Base-by-base conservation (phyloP, 23 tunicate genomes). In the Clavelina lepadiformis region DNA sequence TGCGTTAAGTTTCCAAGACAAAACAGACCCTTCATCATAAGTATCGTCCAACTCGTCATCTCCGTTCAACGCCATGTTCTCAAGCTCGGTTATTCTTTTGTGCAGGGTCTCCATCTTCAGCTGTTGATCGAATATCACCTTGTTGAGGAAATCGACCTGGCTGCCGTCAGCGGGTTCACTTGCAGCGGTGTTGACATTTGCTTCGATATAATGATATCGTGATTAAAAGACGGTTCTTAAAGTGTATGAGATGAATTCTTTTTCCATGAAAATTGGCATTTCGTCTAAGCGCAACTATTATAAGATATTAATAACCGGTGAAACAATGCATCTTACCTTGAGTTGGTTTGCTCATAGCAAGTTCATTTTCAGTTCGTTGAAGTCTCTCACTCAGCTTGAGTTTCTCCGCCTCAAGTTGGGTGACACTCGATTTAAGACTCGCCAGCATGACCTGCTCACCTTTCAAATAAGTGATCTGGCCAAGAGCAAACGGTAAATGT, bases 121-220 rank as follows among this genome's bases (percentile, higher is more conserved):
- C 53, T 92, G 98, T 38, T 92, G 98, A 36, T 82, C 82, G 7
- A 67, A 82, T 30, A 92, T 92, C n/a, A 92, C 91, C 19, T 71
- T 71, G 81, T 92, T 92, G 6, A 92, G 72, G 73, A 92, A 92
- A 22, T 83, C 86, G 50, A 47, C 66, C 21, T 76, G 85, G 11
- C 75, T 68, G 5, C 51, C 58, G 1, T 34, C 4, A 32, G 31
- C 77, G 0, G 51, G 71, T 2, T 31, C 28, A 26, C 46, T 47
- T 2, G 75, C 62, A 18, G 38, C 45, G 20, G 45, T 18, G 13
- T 2, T 44, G 31, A 64, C 23, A 13, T 2, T 2, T 2, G 25
- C 8, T 27, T 27, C 66, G 29, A 8, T 27, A 53, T 18, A 6
- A 53, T n/a, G 15, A 41, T 11, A n/a, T n/a, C n/a, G n/a, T n/a